Evolutionary conservation across 2,888 invertebrate species (phyloP), one percentile per base, ranked within the genome.

Genomic region (Dasypogon diadema): DNA sequence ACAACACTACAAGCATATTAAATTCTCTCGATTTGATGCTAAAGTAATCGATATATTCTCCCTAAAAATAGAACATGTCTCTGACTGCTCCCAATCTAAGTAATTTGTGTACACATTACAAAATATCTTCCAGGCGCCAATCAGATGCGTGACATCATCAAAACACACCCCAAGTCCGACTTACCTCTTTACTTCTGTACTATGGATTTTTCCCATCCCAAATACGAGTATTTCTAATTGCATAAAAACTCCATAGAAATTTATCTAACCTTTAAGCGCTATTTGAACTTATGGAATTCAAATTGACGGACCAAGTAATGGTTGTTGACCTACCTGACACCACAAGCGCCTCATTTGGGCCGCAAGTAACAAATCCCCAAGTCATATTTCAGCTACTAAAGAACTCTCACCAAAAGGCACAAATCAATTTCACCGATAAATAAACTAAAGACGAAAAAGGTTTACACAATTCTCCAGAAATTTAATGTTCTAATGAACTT

Each of bases 291-390:
- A 48, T n/a, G 5, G 5, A 16, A 16, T 14, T 1, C 2, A 1
- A 4, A 14, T 48, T 48, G n/a, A 48, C 34, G 34, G 34, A 30
- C 5, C 10, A 48, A n/a, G n/a, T 48, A n/a, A 48, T 48, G 22
- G 42, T 24, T 48, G 14, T 48, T 30, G 46, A 58, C 74, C 21
- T 88, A 97, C 97, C 97, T 87, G 96, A 97, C 80, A 97, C 95
- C 46, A 97, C 96, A 58, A 97, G 89, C 56, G 97, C 97, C 87
- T 97, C 96, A 85, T 97, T 97, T 26, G 97, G 97, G 58, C 97
- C 97, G 85, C 97, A 97, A 78, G 96, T 96, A 73, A 96, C 95
- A 85, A 97, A 97, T 82, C 96, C 96, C 92, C 94, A 93, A 82
- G 90, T 89, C 92, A 92, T 92, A 42, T n/a, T 42, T 42, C 12